Evolutionary conservation across 2,888 invertebrate species (phyloP), one percentile per base, ranked within the genome.

Genomic region (Coleophora flavipennella): DNA sequence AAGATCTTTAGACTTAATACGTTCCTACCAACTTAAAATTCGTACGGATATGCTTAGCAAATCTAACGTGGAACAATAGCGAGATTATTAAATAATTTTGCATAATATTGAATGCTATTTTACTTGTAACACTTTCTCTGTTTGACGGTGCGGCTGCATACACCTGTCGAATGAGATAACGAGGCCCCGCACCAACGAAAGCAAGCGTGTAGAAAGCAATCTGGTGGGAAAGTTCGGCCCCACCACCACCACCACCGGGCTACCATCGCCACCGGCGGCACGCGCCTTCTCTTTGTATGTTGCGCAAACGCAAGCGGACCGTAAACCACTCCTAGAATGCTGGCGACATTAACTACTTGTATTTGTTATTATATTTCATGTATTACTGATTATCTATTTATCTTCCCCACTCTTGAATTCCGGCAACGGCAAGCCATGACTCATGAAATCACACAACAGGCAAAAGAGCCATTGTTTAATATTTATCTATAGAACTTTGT

Each of bases 161-260:
- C 83, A 83, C 83, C 83, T 83, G 83, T 74, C 70, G 69, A 80
- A 81, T 79, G 77, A 76, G 74, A 73, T 83, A 80, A 79, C 79
- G 80, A 76, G 55, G 63, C 65, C 66, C 55, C 54, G 54, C 64
- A 66, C 62, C 63, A 77, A 80, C 74, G 80, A 83, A 84, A 81
- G 81, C 78, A 81, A 83, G 75, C 72, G 80, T 74, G 67, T 67
- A 20, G 20, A 20, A 20, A 20, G 20, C 20, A 20, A 68, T 59
- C 59, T 67, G 65, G 59, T 65, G 79, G 72, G 80, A 83, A 83
- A 83, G 81, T 79, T 59, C 61, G 62, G 62, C 59, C 65, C 59
- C 44, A 38, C 41, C 39, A n/a, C 28, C 28, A 28, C 28, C 35
- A n/a, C 26, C 10, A 10, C 33, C 44, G 43, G 43, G 40, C 44